These are phyloP conservation scores for Pogonomyrmex californicus DNA, from an alignment of 1,140 invertebrate species.

Conservation along the genomic window DNA sequence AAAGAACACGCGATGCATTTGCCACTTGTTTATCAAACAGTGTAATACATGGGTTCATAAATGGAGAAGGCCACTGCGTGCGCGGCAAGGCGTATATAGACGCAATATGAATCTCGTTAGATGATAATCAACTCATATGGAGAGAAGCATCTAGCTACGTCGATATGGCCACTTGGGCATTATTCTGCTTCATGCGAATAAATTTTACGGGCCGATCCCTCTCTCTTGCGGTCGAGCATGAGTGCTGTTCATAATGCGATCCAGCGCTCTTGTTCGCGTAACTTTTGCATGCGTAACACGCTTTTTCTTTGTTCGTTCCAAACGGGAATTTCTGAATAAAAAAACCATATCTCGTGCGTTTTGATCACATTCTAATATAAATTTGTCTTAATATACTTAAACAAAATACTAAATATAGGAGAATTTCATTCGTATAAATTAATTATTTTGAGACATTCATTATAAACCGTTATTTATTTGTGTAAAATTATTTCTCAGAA, in stretches of 20 bases:
- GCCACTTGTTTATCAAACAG: neutral
- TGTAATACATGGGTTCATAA: neutral
- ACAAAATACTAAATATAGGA: too few species aligned
- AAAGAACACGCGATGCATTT: neutral
- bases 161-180: constrained; percentile 44
- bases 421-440: neutral
- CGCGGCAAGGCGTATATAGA: neutral
- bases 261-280: constrained; percentile 11
- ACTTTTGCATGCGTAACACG: constrained; percentile 14
- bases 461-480: neutral
- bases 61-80: neutral
- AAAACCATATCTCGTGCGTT: neutral
- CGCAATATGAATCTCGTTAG: constrained; percentile 41
- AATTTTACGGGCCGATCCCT: constrained; percentile 28
- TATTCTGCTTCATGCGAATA: constrained; percentile 27
- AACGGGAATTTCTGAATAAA: neutral
- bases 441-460: neutral
- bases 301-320: neutral
- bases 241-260: constrained; percentile 49
- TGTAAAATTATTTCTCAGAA: neutral
- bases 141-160: constrained; percentile 27
- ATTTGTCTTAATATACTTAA: neutral
- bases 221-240: constrained; percentile 24
- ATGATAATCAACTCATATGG: constrained; percentile 45
- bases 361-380: neutral